phyloP scores from a whole-genome alignment of 1,140 invertebrate species.

The Psilanteris sp. region DNA sequence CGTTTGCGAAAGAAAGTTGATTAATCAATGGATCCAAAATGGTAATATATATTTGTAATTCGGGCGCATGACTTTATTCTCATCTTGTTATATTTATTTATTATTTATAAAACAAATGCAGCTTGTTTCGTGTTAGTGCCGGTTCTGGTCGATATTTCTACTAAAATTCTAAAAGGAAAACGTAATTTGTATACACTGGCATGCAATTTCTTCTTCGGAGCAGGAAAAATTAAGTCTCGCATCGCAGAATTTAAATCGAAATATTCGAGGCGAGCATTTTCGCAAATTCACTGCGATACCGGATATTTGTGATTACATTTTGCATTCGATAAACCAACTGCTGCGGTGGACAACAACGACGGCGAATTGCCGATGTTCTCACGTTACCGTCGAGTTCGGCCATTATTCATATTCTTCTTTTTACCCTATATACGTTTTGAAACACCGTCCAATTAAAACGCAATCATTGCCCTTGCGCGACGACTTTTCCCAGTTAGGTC shows the following conservation, averaged over 20 bases:
- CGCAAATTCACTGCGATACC: slow-evolving; percentile 1
- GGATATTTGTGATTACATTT: slow-evolving; percentile 33
- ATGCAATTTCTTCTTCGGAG: slow-evolving; percentile 9
- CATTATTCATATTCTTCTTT: slow-evolving; percentile 13
- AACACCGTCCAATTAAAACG: slow-evolving; percentile 39
- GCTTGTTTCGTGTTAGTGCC: too few relatives aligned
- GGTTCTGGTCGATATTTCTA: too few relatives aligned
- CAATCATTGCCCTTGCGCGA: slow-evolving; percentile 30
- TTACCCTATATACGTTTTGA: slow-evolving; percentile 16
- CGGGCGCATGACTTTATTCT: too few relatives aligned
- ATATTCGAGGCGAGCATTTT: slow-evolving; percentile 1
- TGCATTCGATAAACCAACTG: slow-evolving; percentile 35
- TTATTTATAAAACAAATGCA: too few relatives aligned
- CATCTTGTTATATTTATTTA: too few relatives aligned
- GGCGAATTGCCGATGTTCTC: slow-evolving; percentile 5
- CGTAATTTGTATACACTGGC: background rate
- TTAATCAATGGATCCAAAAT: too few relatives aligned
- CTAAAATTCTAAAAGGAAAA: too few relatives aligned
- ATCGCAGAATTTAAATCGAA: slow-evolving; percentile 12
- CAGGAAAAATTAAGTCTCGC: slow-evolving; percentile 15
- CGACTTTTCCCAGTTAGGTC: slow-evolving; percentile 15
- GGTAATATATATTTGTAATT: too few relatives aligned
- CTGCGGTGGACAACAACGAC: slow-evolving; percentile 24
- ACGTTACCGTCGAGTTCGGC: background rate
- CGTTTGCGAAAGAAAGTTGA: too few relatives aligned